Percentiles rank a stretch among this genome's conserved stretches.
These are phyloP conservation scores for Geotrypetes seraphini DNA, from an alignment of 2,797 vertebrate species.

Conservation along the genomic window DNA sequence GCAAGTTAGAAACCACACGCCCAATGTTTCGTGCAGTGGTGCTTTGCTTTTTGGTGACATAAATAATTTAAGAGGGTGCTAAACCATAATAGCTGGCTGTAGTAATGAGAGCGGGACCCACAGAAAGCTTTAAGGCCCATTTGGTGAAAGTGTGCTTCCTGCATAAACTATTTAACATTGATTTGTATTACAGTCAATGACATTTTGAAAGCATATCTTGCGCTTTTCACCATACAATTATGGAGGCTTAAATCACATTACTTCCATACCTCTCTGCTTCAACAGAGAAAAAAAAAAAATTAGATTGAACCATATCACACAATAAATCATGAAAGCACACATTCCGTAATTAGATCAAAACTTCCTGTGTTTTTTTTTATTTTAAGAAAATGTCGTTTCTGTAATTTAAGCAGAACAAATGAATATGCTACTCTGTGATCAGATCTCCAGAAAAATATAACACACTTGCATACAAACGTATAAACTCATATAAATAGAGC, in stretches of 20 bases:
- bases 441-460: slow-evolving; percentile 7
- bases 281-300: slow-evolving; percentile 23
- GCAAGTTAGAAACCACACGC: slow-evolving; percentile 35
- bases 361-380: slow-evolving; percentile 25
- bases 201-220: slow-evolving; percentile 50
- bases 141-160: slow-evolving; percentile 61
- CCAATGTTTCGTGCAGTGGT: slow-evolving; percentile 34
- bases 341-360: slow-evolving; percentile 34
- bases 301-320: slow-evolving; percentile 35
- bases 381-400: slow-evolving; percentile 7
- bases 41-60: slow-evolving; percentile 41
- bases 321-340: slow-evolving; percentile 18
- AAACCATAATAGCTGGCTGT: slow-evolving; percentile 41
- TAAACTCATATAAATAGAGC: no score
- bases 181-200: slow-evolving; percentile 55
- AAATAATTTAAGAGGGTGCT: slow-evolving; percentile 63
- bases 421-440: slow-evolving; percentile 1
- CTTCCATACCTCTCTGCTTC: slow-evolving; percentile 33
- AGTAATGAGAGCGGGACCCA: slow-evolving; percentile 48
- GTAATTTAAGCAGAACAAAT: slow-evolving; percentile 2
- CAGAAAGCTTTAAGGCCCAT: slow-evolving; percentile 50
- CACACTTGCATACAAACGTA: no score
- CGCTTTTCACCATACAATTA: slow-evolving; percentile 48
- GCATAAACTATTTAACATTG: slow-evolving; percentile 63
- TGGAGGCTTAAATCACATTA: slow-evolving; percentile 44